Evolutionary conservation across 2,113 vertebrate genomes (phyloP), one percentile per base, ranked within the genome.

Genomic region (Platichthys stellatus): DNA sequence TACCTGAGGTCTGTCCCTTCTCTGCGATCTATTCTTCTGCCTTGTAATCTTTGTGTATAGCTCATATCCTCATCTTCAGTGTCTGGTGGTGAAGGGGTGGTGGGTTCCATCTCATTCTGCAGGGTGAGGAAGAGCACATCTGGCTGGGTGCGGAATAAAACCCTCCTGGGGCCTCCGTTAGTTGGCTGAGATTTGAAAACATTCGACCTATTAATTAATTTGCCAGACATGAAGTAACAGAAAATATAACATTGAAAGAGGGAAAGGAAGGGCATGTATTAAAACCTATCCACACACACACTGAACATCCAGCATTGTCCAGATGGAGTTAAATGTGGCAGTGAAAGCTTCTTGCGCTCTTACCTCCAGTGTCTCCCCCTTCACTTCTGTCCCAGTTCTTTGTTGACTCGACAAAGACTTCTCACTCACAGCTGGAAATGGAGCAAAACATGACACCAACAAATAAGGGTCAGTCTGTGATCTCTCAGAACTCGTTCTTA

Each of bases 81-180:
- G 74, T 90, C 83, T 28, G 78, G 76, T 2, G 84, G 71, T 3
- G 69, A 83, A 6, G 45, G 69, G 15, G 49, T 61, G 26, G 45
- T 63, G 58, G 65, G 51, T 1, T 60, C 69, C 20, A 45, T 69
- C 31, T 89, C 86, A 21, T 88, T 85, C 58, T 84, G 87, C 54
- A 91, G 78, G 6, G 89, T 91, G 69, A 93, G 88, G 63, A 93
- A 78, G 3, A 91, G 87, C 17, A 94, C 89, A 61, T 95, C 94
- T 1, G 94, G 93, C 84, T 94, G 89, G 2, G 92, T 93, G 57
- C 87, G 92, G 78, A 95, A 94, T 20, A 94, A 90, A 66, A 95
- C 93, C 69, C 87, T 92, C 78, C 90, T 91, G 35, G 89, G 67
- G 17, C 87, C 88, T 5, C 84, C 81, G 0, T 86, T 75, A 12